Percentiles rank a stretch among this genome's conserved stretches.
These are phyloP conservation scores for Elephantulus edwardii DNA, from an alignment of 2,113 vertebrate species.

Conservation along the genomic window DNA sequence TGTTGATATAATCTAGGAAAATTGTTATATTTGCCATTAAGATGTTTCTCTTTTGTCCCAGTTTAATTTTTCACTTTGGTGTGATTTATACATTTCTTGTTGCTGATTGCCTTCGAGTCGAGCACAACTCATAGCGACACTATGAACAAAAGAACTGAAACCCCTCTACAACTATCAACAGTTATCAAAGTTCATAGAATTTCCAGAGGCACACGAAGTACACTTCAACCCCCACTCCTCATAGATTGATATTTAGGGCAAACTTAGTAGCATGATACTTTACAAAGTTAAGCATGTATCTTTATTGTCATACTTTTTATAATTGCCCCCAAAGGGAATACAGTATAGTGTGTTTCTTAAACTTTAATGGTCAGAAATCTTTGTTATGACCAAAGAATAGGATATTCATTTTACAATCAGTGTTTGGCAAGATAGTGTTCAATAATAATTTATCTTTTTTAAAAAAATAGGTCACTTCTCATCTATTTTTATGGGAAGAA, in stretches of 20 bases:
- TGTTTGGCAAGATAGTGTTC: background rate
- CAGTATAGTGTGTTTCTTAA: background rate
- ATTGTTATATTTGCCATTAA: background rate
- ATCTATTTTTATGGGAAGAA: background rate
- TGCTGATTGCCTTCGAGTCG: too few species aligned
- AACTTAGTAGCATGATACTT: background rate
- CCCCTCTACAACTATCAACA: too few species aligned
- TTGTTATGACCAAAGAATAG: background rate
- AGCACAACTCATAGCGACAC: too few species aligned
- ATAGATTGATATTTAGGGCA: background rate
- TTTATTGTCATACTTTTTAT: background rate
- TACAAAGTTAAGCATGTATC: background rate
- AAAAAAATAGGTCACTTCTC: background rate
- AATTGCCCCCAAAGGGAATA: background rate
- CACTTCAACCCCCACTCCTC: background rate
- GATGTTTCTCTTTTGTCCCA: background rate
- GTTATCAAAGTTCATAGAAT: too few species aligned
- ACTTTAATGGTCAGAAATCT: background rate
- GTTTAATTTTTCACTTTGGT: slow-evolving; percentile 28
- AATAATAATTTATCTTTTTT: background rate
- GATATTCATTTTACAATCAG: too few species aligned
- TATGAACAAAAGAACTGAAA: too few species aligned
- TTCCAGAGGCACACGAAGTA: background rate
- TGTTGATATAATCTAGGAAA: background rate
- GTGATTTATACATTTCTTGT: background rate